Evolutionary conservation across 1,140 invertebrate genomes (phyloP).

Genomic region (Drosophila subpulchrella): DNA sequence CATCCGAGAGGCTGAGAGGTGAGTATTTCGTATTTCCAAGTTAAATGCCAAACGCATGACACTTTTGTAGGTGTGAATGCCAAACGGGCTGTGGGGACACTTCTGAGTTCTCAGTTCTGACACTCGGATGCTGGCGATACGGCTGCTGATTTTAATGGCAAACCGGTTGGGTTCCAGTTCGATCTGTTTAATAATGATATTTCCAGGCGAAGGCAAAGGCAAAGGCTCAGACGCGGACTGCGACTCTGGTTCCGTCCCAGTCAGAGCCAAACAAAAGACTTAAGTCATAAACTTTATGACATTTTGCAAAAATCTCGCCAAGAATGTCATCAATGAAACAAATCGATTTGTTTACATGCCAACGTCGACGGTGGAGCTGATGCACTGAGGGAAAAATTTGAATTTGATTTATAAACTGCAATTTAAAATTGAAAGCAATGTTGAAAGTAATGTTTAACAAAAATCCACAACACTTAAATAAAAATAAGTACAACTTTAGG

Average conservation of each 20-base stretch:
- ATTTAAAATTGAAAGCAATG: too few species aligned
- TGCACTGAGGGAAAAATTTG: background rate
- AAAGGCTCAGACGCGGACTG: slow-evolving; percentile 13
- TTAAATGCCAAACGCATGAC: slow-evolving; percentile 80
- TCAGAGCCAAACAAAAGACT: slow-evolving; percentile 78
- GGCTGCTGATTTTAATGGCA: slow-evolving; percentile 35
- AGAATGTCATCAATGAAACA: slow-evolving; percentile 84
- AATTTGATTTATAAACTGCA: background rate
- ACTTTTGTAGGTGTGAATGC: slow-evolving; percentile 84
- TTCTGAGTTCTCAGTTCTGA: slow-evolving; percentile 46
- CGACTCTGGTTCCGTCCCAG: slow-evolving; percentile 12
- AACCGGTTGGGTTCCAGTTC: slow-evolving; percentile 62
- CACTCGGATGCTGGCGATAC: background rate
- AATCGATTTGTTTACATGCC: slow-evolving; percentile 84
- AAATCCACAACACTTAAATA: too few species aligned
- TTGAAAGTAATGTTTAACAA: too few species aligned
- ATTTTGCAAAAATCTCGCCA: slow-evolving; percentile 82
- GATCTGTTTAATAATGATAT: slow-evolving; percentile 81
- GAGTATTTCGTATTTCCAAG: slow-evolving; percentile 22
- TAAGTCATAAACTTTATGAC: slow-evolving; percentile 85
- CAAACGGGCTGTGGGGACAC: slow-evolving; percentile 51
- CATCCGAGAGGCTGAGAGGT: slow-evolving; percentile 14
- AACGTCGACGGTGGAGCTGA: slow-evolving; percentile 33
- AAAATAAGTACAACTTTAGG: too few species aligned
- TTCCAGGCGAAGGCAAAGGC: slow-evolving; percentile 46